Conservation (phyloP, 2,113 vertebrate species). For the Nesoenas mayeri region DNA sequence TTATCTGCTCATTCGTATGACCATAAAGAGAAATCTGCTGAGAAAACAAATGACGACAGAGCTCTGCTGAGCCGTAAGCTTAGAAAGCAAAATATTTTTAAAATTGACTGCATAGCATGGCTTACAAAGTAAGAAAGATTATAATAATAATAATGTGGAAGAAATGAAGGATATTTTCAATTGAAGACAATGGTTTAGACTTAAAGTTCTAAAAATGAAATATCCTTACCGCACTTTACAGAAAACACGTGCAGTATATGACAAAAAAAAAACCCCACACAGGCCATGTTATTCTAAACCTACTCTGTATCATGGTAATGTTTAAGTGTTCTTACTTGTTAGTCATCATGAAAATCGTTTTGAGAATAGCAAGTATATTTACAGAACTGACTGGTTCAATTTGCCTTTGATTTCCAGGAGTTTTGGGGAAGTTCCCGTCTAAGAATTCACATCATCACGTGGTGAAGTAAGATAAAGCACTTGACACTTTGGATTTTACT, state of each 20-base stretch:
- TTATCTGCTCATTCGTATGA: background rate
- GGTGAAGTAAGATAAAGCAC: background rate
- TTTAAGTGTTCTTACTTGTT: background rate
- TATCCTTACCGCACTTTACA: background rate
- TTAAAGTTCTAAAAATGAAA: background rate
- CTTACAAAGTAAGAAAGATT: background rate
- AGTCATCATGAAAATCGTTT: background rate
- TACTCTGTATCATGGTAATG: background rate
- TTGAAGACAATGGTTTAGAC: background rate
- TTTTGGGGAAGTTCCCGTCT: slow-evolving; percentile 2
- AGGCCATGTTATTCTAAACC: background rate
- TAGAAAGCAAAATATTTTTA: background rate
- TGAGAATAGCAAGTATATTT: background rate
- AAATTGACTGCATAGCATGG: background rate
- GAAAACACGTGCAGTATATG: background rate
- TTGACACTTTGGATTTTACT: slow-evolving; percentile 13
- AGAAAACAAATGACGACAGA: background rate
- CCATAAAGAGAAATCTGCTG: background rate
- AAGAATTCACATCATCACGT: background rate
- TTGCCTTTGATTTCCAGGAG: background rate
- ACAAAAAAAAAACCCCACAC: background rate
- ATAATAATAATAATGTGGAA: background rate
- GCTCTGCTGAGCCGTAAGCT: background rate
- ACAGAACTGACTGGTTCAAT: background rate
- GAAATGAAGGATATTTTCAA: background rate